Evolutionary conservation across 2,797 vertebrate genomes (phyloP), one percentile per base, ranked within the genome.

Genomic region (Melanotaenia parkinsoni): DNA sequence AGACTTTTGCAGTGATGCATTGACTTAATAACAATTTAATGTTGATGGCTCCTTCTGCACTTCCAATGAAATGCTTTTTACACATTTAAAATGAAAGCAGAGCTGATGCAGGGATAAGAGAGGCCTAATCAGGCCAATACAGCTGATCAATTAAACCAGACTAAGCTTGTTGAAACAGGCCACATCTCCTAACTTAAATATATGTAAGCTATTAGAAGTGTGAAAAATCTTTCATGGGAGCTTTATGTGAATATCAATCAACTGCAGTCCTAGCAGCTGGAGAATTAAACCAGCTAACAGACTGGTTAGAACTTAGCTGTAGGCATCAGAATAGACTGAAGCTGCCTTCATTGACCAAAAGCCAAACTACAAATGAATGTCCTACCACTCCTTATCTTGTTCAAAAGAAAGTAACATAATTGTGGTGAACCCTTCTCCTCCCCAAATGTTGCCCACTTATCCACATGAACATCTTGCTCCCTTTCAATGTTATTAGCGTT

Each of bases 401-500:
- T 72, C 54, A 65, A 38, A 72, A 63, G 37, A 57, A 32, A 73
- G 59, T 58, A 51, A n/a, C 8, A 22, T 57, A 77, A 84, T 67
- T 75, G 65, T 10, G 57, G 56, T 80, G 58, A 88, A 82, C 73
- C 77, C 66, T 56, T 74, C 4, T 10, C 61, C 61, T 40, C 61
- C 24, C 35, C 43, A 71, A 76, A 70, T 62, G 66, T 72, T 18
- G 56, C 59, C 69, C 30, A 50, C 40, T 66, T 74, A 37, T 43
- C 62, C 69, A 60, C 60, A 32, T 24, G 59, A 74, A 72, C 45
- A 50, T 22, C 38, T 56, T 50, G 47, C 66, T 65, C 70, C 67
- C 35, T 82, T 78, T 68, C 26, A 56, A 0, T 20, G 37, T 73
- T 72, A 88, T 84, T 75, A 82, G 58, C 26, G 14, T 51, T 58